Evolutionary conservation across 35 echinoderm and acorn worm species (phyloP).

Genomic region (Apostichopus californicus): DNA sequence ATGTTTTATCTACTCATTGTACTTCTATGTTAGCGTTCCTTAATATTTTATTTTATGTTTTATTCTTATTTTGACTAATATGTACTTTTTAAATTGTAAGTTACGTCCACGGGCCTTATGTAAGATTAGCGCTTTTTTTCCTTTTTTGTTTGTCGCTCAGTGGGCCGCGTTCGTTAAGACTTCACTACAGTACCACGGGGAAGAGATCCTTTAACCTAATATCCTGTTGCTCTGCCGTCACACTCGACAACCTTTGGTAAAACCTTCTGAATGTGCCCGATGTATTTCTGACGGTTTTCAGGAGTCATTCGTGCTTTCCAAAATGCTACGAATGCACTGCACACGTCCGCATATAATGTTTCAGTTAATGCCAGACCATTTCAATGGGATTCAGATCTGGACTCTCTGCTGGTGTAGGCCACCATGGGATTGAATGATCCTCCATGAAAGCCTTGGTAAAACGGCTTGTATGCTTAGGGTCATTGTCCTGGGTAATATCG

Average conservation of each 20-base stretch:
- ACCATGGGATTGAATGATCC: constrained; percentile 47
- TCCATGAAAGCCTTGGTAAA: not conserved
- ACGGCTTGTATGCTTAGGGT: constrained; percentile 66
- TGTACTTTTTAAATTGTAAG: too few species aligned
- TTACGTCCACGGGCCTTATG: too few species aligned
- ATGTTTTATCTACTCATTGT: too few species aligned
- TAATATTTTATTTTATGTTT: too few species aligned
- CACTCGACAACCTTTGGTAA: constrained; percentile 6
- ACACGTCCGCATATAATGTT: not conserved
- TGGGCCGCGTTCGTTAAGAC: too few species aligned
- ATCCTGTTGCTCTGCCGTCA: constrained; percentile 8
- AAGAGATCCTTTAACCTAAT: not conserved
- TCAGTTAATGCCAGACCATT: not conserved
- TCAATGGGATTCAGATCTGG: constrained; percentile 76
- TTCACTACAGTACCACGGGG: too few species aligned
- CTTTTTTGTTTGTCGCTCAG: too few species aligned
- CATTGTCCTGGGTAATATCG: constrained; percentile 68
- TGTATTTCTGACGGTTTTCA: constrained; percentile 8
- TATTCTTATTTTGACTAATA: too few species aligned
- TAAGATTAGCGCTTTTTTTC: too few species aligned
- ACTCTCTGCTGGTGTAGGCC: constrained; percentile 59
- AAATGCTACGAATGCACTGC: constrained; percentile 15
- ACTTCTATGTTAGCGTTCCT: too few species aligned
- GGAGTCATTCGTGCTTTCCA: constrained; percentile 61
- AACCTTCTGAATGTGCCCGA: constrained; percentile 18